phyloP scores from a whole-genome alignment of 1,140 invertebrate genomes.

The Conus ventricosus region DNA sequence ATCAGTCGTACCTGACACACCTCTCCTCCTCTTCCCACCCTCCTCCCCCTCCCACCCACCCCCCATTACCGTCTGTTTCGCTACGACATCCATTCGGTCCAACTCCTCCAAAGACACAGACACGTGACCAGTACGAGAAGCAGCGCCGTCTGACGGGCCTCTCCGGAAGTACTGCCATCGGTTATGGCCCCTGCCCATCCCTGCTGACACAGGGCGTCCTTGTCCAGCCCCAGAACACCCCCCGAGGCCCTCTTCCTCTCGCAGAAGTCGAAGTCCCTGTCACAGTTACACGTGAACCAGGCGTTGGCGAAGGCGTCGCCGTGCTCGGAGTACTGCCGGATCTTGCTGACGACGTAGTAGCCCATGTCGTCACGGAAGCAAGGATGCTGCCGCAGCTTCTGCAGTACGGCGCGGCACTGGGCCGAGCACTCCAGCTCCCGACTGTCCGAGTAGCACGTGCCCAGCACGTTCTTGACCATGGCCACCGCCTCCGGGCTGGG shows the following conservation, averaged over 20 bases:
- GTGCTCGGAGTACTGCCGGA: not conserved
- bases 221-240: not conserved
- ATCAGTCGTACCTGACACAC: not conserved
- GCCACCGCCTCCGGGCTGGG: slow-evolving; percentile 9
- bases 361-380: slow-evolving; percentile 33
- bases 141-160: not conserved
- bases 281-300: slow-evolving; percentile 36
- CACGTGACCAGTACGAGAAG: not conserved
- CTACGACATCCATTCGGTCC: not conserved
- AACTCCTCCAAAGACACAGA: not conserved
- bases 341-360: slow-evolving; percentile 31
- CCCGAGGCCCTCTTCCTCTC: not conserved
- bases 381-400: not conserved
- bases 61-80: not conserved
- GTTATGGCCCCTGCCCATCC: not conserved
- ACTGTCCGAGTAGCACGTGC: slow-evolving; percentile 21
- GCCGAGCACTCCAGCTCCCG: slow-evolving; percentile 1
- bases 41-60: not conserved
- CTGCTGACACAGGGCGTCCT: not conserved
- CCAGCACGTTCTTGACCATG: not conserved
- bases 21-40: not conserved
- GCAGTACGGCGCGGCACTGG: not conserved
- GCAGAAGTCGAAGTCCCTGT: slow-evolving; percentile 23
- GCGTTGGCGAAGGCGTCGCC: slow-evolving; percentile 18
- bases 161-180: not conserved